phyloP scores from a whole-genome alignment of 35 echinoderm and acorn worm genomes.

The Stichopus chloronotus region DNA sequence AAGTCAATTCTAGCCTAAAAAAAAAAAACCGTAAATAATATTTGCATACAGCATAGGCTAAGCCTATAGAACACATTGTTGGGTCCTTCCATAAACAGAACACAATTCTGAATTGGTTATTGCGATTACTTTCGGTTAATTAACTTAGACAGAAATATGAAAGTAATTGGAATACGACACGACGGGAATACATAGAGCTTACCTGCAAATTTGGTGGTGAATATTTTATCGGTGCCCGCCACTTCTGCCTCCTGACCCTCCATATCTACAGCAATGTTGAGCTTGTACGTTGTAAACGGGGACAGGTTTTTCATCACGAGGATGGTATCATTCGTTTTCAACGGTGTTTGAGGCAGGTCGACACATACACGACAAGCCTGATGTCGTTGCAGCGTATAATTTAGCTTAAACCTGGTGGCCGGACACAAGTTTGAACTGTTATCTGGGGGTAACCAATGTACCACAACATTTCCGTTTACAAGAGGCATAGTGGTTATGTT shows the following conservation, averaged over 20 bases:
- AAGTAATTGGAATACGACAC: no score
- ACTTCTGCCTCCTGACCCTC: neutral
- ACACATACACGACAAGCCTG: neutral
- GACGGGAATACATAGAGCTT: neutral
- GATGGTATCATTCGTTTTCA: neutral
- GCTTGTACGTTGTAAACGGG: neutral
- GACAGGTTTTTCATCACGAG: neutral
- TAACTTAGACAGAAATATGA: no score
- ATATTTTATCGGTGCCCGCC: neutral
- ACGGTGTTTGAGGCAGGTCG: neutral
- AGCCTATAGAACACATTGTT: no score
- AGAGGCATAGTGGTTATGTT: neutral
- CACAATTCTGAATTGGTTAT: no score
- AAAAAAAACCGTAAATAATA: no score
- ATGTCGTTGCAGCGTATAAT: neutral
- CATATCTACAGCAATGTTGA: constrained; percentile 8
- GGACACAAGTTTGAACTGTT: neutral
- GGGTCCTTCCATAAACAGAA: no score
- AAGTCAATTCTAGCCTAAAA: no score
- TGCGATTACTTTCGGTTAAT: no score
- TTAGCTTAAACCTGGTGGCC: neutral
- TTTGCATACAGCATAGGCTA: no score
- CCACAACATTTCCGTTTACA: neutral
- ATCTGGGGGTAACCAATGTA: neutral
- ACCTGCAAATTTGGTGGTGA: neutral